Evolutionary conservation across 2,888 invertebrate genomes (phyloP), one percentile per base, ranked within the genome.

Genomic region (Ptilodon capucinus): DNA sequence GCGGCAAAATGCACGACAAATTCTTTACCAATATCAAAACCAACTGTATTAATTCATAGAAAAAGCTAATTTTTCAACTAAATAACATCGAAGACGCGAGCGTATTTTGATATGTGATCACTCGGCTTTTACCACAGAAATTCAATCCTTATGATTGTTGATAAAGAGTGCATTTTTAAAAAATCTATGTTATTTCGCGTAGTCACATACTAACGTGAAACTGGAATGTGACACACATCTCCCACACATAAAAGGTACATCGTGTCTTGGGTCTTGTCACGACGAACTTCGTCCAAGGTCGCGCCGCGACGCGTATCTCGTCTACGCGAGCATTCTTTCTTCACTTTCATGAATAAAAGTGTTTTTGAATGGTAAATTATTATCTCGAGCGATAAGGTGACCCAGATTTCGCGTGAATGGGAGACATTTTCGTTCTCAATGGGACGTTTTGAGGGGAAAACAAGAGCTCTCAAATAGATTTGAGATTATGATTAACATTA

Each of bases 321-420:
- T 48, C 51, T 52, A 14, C 11, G 38, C 42, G 49, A 49, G 51
- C 60, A 61, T 56, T 65, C 16, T 53, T 48, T 50, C 39, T 48
- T 44, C 50, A n/a, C 52, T 61, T 46, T 56, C 51, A 58, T 59
- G 59, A 64, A 63, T 60, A 52, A 64, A 65, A 65, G 51, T 59
- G 44, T 65, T 64, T 64, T 56, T 62, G 55, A 54, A 62, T 56
- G 50, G 52, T 55, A 48, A 56, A 63, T 54, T 64, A 59, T 61
- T 63, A 53, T 63, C 58, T 61, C 43, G 43, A 17, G 40, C 36
- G 53, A 48, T 58, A 59, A 42, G 46, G 40, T 4, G 50, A 17
- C 49, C 19, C 35, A 17, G 42, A 42, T 51, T 53, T 51, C 52
- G 47, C 44, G 28, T 8, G 16, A 47, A 16, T n/a, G 7, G 40